Percentiles rank a stretch among this genome's conserved stretches.
Evolutionary conservation across 2,113 vertebrate species (phyloP).

Genomic region (Chelonoidis abingdonii): DNA sequence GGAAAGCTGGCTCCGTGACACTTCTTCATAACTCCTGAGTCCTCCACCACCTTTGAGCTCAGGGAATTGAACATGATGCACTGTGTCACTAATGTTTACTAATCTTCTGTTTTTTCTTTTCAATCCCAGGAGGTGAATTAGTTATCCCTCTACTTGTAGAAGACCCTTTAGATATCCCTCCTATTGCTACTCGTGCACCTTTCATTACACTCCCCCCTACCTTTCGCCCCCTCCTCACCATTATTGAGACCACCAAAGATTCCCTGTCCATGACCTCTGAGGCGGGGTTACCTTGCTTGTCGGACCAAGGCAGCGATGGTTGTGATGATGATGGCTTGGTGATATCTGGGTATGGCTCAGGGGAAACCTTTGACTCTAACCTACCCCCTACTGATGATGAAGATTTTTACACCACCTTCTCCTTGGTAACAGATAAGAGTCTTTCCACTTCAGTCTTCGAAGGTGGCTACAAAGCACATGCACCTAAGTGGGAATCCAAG

Average conservation of each 20-base stretch:
- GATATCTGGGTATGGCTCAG: conserved; percentile 99
- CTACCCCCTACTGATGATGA: conserved; percentile 99
- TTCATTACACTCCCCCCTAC: conserved; percentile 97
- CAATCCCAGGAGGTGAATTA: conserved; percentile 98
- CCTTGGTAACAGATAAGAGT: conserved; percentile 99
- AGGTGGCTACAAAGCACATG: conserved; percentile 98
- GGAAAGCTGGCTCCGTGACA: neutral
- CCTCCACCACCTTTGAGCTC: neutral
- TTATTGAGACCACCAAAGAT: conserved; percentile 99
- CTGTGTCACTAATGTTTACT: conserved; percentile 64
- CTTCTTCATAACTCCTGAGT: neutral
- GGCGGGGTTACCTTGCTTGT: conserved; percentile 99
- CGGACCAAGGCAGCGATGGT: conserved; percentile 99
- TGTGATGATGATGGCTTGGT: conserved; percentile 99
- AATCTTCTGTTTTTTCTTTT: conserved; percentile 81
- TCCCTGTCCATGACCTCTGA: conserved; percentile 99
- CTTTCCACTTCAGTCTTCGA: conserved; percentile 98
- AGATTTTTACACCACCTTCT: conserved; percentile 99
- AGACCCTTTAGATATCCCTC: conserved; percentile 97
- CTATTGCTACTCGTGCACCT: conserved; percentile 96
- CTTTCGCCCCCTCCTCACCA: conserved; percentile 98
- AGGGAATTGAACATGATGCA: neutral
- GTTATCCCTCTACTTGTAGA: conserved; percentile 96
- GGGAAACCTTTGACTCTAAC: conserved; percentile 99
- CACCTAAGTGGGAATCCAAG: conserved; percentile 98